These are phyloP conservation scores for Cervus canadensis DNA, from an alignment of 2,113 vertebrate genomes.

Conservation along the genomic window DNA sequence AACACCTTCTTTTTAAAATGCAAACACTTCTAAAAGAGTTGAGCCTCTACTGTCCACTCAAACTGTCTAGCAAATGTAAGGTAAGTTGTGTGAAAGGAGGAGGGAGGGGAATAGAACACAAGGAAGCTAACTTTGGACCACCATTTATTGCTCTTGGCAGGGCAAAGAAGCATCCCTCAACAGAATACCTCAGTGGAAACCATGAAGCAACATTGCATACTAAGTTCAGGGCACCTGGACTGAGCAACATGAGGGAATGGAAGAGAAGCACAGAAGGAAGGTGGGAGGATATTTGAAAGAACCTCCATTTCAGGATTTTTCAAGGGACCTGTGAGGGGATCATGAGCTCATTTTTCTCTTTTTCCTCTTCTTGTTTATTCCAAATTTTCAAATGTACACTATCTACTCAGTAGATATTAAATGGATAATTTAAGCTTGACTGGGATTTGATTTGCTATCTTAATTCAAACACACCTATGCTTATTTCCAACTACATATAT, in stretches of 20 bases:
- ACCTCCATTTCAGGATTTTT: background rate
- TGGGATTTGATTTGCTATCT: background rate
- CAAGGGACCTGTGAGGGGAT: background rate
- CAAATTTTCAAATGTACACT: background rate
- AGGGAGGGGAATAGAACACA: background rate
- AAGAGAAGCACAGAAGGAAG: background rate
- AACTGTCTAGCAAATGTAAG: background rate
- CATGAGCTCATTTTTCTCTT: background rate
- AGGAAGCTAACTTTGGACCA: background rate
- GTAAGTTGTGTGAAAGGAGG: background rate
- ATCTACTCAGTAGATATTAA: background rate
- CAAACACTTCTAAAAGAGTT: background rate
- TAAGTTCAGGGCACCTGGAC: background rate
- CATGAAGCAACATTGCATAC: rapidly evolving
- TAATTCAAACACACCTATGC: background rate
- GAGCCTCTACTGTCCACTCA: background rate
- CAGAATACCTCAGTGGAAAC: rapidly evolving
- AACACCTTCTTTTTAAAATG: background rate
- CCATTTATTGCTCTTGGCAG: background rate
- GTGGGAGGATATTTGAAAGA: background rate
- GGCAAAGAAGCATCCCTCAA: background rate
- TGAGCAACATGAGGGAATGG: background rate
- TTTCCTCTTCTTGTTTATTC: background rate
- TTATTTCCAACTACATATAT: background rate
- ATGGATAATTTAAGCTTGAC: background rate